Evolutionary conservation across 1,140 invertebrate genomes (phyloP).

Genomic region (Cydia splendana): DNA sequence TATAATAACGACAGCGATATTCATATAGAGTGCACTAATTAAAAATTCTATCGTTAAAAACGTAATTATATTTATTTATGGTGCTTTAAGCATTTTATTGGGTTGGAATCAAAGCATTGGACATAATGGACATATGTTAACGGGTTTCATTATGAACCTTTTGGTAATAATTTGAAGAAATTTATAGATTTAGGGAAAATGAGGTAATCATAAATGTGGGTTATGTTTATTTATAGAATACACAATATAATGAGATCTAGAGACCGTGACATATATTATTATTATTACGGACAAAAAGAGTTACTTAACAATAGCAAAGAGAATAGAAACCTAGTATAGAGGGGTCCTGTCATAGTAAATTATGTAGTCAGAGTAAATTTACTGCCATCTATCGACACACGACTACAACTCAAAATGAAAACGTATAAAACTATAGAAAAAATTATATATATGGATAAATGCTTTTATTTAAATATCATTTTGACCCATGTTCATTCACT

Average conservation of each 20-base stretch:
- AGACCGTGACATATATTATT: not conserved
- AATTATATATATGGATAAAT: no score
- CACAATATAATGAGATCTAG: no score
- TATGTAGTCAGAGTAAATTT: no score
- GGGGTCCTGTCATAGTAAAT: no score
- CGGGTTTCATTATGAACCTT: constrained; percentile 40
- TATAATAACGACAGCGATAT: constrained; percentile 51
- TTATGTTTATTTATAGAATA: not conserved
- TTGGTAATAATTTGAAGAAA: constrained; percentile 3
- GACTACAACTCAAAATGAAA: no score
- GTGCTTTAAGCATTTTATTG: constrained; percentile 39
- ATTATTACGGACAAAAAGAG: no score
- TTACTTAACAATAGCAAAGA: no score
- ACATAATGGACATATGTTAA: constrained; percentile 42
- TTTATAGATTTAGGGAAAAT: constrained; percentile 12
- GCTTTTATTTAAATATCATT: no score
- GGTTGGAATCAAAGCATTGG: constrained; percentile 35
- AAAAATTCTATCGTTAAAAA: constrained; percentile 49
- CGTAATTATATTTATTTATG: constrained; percentile 41
- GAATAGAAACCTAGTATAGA: no score
- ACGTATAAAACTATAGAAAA: no score
- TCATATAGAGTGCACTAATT: constrained; percentile 46
- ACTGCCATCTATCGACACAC: no score
- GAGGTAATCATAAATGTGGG: not conserved
- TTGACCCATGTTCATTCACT: no score